These are phyloP conservation scores for Amorpha juglandis DNA, from an alignment of 2,888 invertebrate species.

Conservation along the genomic window DNA sequence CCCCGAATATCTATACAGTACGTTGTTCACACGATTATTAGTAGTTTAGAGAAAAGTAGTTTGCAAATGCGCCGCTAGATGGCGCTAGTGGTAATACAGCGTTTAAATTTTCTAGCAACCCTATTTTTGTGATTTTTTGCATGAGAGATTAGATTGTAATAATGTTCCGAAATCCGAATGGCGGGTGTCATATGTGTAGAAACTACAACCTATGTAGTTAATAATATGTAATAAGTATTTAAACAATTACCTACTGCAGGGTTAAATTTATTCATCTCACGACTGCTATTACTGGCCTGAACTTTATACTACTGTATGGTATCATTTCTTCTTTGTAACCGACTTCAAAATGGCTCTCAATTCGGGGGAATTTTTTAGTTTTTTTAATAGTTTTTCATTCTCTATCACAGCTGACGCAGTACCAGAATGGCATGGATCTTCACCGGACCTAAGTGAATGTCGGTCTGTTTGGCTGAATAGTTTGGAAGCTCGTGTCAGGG, in stretches of 20 bases:
- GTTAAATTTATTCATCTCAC: too few species aligned
- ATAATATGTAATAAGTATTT: too few species aligned
- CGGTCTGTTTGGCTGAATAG: conserved; percentile 94
- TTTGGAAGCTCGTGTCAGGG: conserved; percentile 90
- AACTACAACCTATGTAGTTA: too few species aligned
- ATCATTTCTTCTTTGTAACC: too few species aligned
- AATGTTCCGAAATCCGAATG: too few species aligned
- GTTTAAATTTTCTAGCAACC: not conserved
- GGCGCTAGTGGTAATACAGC: not conserved
- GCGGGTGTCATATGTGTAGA: too few species aligned
- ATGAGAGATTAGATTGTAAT: too few species aligned
- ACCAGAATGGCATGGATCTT: conserved; percentile 89
- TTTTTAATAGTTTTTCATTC: not conserved
- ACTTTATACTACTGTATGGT: too few species aligned
- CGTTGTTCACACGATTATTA: conserved; percentile 41
- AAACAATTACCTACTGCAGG: too few species aligned
- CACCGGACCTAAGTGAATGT: conserved; percentile 94
- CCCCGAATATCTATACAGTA: conserved; percentile 66
- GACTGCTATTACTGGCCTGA: too few species aligned
- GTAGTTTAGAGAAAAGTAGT: not conserved
- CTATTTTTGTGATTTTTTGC: too few species aligned
- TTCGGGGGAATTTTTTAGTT: not conserved
- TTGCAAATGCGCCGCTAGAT: not conserved
- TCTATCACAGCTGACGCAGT: conserved; percentile 61
- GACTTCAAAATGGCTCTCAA: too few species aligned